Base-by-base conservation (phyloP, 2,113 vertebrate genomes). In the Echinops telfairi region DNA sequence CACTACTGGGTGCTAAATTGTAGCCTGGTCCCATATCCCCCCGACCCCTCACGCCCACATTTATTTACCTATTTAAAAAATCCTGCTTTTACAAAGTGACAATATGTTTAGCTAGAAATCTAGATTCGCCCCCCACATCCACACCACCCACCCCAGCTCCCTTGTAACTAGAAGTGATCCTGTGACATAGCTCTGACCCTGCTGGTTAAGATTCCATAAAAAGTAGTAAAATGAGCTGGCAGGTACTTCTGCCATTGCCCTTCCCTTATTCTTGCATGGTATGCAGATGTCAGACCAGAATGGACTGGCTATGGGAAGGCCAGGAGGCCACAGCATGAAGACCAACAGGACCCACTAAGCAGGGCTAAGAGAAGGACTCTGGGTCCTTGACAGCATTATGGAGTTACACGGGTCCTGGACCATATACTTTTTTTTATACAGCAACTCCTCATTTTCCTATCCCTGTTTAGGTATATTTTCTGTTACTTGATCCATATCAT, bases 121-220 rank as follows among this genome's bases (percentile, higher is more conserved):
- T n/a, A 43, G 19, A 33, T 86, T 90, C 78, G 47, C 14, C 1
- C 47, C 9, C 47, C 47, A 53, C 9, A 4, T 7, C 47, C 47
- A 53, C 47, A 53, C 47, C 40, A 3, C 40, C 40, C 40, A 40
- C 40, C 7, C 1, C 77, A 76, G 43, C 6, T 92, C 84, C 1
- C 85, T 95, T 91, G 88, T 68, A 75, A 88, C 87, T 89, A 57
- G 47, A 83, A 16, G 25, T 38, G 57, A 79, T 40, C 16, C 1
- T 17, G 15, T 19, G 66, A 15, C 29, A 19, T 3, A 31, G 36
- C 31, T 82, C 17, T 47, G 36, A 77, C 25, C 23, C 12, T 8
- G 15, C 38, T 20, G 31, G 8, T 0, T 19, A 25, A 78, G 15
- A 73, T 0, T 43, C 80, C 78, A 20, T 2, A n/a, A 25, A 77